Evolutionary conservation across 2,797 vertebrate genomes (phyloP).

Genomic region (Uromys caudimaculatus): DNA sequence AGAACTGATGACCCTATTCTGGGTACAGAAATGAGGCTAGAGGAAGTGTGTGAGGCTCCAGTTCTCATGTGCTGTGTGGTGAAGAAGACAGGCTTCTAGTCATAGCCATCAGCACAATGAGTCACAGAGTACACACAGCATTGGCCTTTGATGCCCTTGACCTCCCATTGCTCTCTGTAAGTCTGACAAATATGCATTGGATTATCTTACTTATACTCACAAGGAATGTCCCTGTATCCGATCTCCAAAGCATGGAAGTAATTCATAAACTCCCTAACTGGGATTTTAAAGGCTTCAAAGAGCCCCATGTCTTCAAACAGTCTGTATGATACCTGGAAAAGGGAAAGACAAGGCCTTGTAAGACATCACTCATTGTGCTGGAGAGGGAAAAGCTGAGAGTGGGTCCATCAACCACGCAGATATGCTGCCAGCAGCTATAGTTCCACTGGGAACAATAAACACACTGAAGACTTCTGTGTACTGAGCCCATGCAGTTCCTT

Average conservation of each 20-base stretch:
- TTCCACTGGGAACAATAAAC: background rate
- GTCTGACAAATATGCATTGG: background rate
- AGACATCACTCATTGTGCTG: background rate
- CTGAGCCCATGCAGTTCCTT: background rate
- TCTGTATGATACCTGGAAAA: constrained; percentile 94
- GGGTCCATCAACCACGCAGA: background rate
- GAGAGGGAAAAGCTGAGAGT: background rate
- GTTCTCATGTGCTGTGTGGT: background rate
- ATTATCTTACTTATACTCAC: constrained; percentile 89
- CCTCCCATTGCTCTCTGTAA: background rate
- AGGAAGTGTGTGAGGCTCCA: background rate
- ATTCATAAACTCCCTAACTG: constrained; percentile 98
- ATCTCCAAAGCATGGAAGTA: constrained; percentile 99
- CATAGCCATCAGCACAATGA: background rate
- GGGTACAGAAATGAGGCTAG: background rate
- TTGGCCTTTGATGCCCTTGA: background rate
- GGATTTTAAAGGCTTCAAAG: constrained; percentile 98
- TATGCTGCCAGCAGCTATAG: background rate
- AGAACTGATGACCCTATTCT: background rate
- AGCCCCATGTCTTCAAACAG: constrained; percentile 98
- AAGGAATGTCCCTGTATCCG: constrained; percentile 98
- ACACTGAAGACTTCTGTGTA: background rate
- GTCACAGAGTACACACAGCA: background rate
- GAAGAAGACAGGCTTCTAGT: background rate
- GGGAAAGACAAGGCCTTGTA: background rate